A percentile compares a stretch with the other conserved stretches of the same genome.
Conservation (phyloP, 2,797 vertebrate genomes). For the Acrocephalus scirpaceus region DNA sequence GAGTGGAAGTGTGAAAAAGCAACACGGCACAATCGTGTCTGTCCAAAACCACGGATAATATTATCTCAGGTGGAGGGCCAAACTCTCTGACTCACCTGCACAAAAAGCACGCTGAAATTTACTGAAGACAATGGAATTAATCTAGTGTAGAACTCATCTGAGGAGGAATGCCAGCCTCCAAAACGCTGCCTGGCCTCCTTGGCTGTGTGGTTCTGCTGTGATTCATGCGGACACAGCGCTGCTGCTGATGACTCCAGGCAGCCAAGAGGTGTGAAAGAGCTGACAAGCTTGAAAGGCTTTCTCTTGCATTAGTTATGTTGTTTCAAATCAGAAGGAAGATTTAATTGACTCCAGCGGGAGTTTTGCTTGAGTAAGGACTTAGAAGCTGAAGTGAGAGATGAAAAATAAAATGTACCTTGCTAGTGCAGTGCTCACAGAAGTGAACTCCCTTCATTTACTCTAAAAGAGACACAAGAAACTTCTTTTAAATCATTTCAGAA, state of each 20-base stretch:
- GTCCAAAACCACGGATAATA: neutral
- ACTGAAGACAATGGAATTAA: neutral
- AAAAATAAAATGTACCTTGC: neutral
- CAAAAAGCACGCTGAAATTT: neutral
- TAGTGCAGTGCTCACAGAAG: neutral
- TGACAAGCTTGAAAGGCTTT: neutral
- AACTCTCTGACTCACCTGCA: constrained; percentile 21
- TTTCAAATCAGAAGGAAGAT: constrained; percentile 2
- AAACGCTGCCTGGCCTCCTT: neutral
- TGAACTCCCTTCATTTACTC: neutral
- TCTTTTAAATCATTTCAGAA: neutral
- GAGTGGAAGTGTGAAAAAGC: neutral
- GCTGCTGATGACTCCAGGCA: neutral
- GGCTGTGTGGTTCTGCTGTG: neutral
- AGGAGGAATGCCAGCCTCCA: neutral
- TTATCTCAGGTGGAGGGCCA: constrained; percentile 11
- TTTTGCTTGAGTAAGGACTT: neutral
- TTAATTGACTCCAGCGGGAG: constrained; percentile 4
- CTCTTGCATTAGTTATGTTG: neutral
- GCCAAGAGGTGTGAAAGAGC: neutral
- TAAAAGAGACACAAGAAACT: neutral
- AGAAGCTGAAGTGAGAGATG: neutral
- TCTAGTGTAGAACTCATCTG: neutral
- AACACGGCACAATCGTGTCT: neutral
- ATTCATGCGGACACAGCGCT: neutral